phyloP scores from a whole-genome alignment of 2,797 vertebrate species.

The Tokudaia tokunoshimensis region DNA sequence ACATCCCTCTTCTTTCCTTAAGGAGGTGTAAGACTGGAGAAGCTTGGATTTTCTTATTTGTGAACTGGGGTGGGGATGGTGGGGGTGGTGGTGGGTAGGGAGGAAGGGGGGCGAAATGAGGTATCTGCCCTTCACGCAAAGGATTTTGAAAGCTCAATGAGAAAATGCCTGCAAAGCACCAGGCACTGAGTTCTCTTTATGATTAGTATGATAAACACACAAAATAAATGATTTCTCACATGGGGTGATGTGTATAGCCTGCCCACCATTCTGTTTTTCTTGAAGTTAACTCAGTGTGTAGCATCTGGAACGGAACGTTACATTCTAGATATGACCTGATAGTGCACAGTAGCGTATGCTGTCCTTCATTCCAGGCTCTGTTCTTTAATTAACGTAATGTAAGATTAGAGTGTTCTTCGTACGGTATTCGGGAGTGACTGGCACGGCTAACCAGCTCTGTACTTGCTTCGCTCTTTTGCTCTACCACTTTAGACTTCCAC shows the following conservation, averaged over 20 bases:
- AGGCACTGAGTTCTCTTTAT: constrained; percentile 39
- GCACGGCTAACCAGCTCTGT: not conserved
- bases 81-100: too few relatives aligned
- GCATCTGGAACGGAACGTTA: constrained; percentile 30
- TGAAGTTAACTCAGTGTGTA: not conserved
- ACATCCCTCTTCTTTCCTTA: not conserved
- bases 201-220: constrained; percentile 49
- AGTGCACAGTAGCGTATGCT: not conserved
- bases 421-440: not conserved
- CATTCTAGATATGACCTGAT: not conserved
- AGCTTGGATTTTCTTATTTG: not conserved
- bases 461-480: not conserved
- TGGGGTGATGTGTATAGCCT: not conserved
- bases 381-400: not conserved
- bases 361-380: not conserved
- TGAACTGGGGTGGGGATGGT: too few relatives aligned
- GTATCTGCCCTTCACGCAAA: constrained; percentile 19
- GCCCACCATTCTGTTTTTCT: not conserved
- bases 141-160: constrained; percentile 21
- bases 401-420: constrained; percentile 14
- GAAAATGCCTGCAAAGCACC: constrained; percentile 30
- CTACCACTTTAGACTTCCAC: not conserved
- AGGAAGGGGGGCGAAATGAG: not conserved
- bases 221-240: constrained; percentile 62
- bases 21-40: not conserved